Conservation (phyloP, 2,113 vertebrate genomes). For the Bucco capensis region DNA sequence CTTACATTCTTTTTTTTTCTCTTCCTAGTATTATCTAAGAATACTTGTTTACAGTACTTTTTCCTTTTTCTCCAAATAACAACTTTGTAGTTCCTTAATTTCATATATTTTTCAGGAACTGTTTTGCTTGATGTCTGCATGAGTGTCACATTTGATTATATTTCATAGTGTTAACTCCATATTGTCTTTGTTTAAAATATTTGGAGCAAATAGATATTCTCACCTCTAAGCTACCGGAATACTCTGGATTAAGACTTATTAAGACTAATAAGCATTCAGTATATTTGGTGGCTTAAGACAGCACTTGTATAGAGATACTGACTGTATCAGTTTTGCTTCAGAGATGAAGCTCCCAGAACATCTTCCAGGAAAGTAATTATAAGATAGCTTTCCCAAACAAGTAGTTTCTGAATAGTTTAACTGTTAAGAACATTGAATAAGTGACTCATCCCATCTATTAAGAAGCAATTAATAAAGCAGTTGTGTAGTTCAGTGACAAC, state of each 20-base stretch:
- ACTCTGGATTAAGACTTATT: neutral
- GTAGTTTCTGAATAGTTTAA: conserved; percentile 23
- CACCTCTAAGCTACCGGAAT: neutral
- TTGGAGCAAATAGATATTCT: neutral
- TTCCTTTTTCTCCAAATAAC: neutral
- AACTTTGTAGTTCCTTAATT: neutral
- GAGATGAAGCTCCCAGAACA: neutral
- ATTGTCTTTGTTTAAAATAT: neutral
- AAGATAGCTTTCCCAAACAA: conserved; percentile 38
- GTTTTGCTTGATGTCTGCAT: neutral
- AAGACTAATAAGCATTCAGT: neutral
- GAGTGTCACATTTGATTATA: neutral
- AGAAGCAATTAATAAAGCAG: conserved; percentile 4
- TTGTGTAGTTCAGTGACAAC: neutral
- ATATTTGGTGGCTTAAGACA: neutral
- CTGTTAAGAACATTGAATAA: conserved; percentile 31
- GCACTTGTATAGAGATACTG: neutral
- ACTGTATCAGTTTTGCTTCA: neutral
- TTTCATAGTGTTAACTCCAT: neutral
- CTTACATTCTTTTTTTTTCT: neutral
- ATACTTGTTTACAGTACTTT: neutral
- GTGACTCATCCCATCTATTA: conserved; percentile 5
- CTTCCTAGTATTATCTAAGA: neutral
- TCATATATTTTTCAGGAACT: neutral
- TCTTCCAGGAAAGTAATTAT: conserved; percentile 35